Evolutionary conservation across 2,888 invertebrate genomes (phyloP), one percentile per base, ranked within the genome.

Genomic region (Apamea sordens): DNA sequence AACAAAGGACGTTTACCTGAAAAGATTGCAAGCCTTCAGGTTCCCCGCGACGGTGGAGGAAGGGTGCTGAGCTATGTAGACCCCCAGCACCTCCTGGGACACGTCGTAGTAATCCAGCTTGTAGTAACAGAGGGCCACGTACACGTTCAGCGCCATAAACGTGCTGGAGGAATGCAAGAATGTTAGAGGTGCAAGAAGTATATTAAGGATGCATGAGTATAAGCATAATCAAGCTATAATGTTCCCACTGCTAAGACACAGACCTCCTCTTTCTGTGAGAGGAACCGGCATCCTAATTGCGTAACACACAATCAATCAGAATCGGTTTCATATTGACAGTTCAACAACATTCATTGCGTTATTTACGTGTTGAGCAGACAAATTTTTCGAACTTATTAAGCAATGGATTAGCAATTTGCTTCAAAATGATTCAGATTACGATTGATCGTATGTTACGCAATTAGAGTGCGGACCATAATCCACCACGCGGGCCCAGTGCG

Each of bases 101-200:
- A 99, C 99, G 94, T 99, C 99, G 93, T 99, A 99, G 94, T 99
- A 99, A 95, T 99, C 99, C 91, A 99, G 96, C 94, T 99, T 99
- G 96, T 99, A 99, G 95, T 99, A 99, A 93, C 99, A 99, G 28
- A 99, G 96, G 0, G 99, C 99, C 79, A 99, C 98, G 94, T 99
- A 99, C 7, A 99, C 99, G 95, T 99, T 99, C 80, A 99, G 95
- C 0, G 99, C 99, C 93, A 99, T 97, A 94, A 98, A 99, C 76
- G 98, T 98, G 89, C 99, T 99, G 95, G 50, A 96, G 96, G 79
- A 76, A 79, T 21, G 8, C 13, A 21, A 36, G 32, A 36, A 59
- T 3, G 8, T 47, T 32, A 28, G 5, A 18, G 18, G 79, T 21
- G 8, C 13, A 21, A 36, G 44, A 36, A 59, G 10, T n/a, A n/a